phyloP scores from a whole-genome alignment of 1,140 invertebrate genomes.

The Conus betulinus region DNA sequence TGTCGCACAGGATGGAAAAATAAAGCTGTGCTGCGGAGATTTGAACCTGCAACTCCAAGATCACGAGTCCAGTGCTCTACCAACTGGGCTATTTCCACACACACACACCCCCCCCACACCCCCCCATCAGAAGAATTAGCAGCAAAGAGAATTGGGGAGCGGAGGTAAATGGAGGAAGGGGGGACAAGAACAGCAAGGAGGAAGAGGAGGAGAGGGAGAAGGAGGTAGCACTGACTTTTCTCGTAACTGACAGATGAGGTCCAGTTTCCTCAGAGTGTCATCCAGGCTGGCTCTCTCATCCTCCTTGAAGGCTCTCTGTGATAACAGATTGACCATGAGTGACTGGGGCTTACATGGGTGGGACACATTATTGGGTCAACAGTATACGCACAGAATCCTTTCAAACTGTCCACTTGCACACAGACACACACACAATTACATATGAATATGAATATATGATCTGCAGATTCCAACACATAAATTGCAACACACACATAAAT shows the following conservation, averaged over 20 bases:
- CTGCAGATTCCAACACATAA: too few relatives aligned
- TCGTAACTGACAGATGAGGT: constrained; percentile 80
- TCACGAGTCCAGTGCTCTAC: too few relatives aligned
- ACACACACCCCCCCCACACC: too few relatives aligned
- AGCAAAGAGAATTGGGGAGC: neutral
- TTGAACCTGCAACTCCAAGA: too few relatives aligned
- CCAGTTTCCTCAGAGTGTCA: constrained; percentile 80
- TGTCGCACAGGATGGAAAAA: too few relatives aligned
- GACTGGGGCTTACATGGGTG: too few relatives aligned
- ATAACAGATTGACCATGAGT: neutral
- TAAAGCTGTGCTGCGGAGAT: too few relatives aligned
- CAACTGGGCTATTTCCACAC: too few relatives aligned
- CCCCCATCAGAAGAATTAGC: too few relatives aligned
- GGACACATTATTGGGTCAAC: too few relatives aligned
- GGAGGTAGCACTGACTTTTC: constrained; percentile 69
- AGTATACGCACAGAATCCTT: too few relatives aligned
- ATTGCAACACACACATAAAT: neutral
- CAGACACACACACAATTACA: constrained; percentile 3
- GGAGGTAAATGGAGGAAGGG: neutral
- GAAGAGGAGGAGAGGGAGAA: neutral
- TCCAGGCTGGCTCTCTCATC: constrained; percentile 70
- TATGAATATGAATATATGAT: neutral
- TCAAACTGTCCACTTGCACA: neutral
- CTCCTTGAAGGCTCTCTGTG: constrained; percentile 75
- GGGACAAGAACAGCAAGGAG: neutral